phyloP scores from a whole-genome alignment of 2,888 invertebrate species.

The Schizotus pectinicornis region DNA sequence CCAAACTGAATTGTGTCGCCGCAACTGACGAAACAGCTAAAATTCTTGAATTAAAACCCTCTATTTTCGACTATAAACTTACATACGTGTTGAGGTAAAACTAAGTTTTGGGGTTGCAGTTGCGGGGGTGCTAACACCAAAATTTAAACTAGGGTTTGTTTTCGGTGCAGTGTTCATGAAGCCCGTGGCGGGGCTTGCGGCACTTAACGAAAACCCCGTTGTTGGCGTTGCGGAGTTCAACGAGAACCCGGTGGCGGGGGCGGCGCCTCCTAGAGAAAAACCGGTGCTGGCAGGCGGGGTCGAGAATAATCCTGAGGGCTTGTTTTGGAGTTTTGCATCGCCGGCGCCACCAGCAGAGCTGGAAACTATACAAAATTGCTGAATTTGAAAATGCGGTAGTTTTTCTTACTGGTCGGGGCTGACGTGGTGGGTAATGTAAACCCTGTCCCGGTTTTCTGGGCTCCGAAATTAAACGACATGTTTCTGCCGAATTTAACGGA shows the following conservation, averaged over 20 bases:
- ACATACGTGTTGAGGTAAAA: constrained; percentile 23
- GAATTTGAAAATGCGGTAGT: neutral
- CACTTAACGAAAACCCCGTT: constrained; percentile 53
- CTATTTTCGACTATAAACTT: no score
- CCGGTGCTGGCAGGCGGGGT: constrained; percentile 24
- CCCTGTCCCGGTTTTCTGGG: constrained; percentile 44
- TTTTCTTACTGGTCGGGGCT: constrained; percentile 41
- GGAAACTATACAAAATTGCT: constrained; percentile 21
- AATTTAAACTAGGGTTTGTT: constrained; percentile 7
- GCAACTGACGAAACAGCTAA: neutral
- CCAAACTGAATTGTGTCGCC: neutral
- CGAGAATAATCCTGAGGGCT: constrained; percentile 35
- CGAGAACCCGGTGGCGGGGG: constrained; percentile 32
- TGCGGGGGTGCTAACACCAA: constrained; percentile 14
- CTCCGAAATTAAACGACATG: constrained; percentile 49
- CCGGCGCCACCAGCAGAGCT: constrained; percentile 37
- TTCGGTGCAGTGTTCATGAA: constrained; percentile 5
- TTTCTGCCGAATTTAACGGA: no score
- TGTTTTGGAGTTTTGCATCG: constrained; percentile 15
- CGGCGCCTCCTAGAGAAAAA: constrained; percentile 22
- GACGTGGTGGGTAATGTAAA: constrained; percentile 54
- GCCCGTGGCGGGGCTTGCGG: constrained; percentile 53
- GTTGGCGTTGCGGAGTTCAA: constrained; percentile 30
- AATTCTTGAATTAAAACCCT: no score
- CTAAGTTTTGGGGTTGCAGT: constrained; percentile 30